Evolutionary conservation across 2,888 invertebrate species (phyloP).

Genomic region (Tryphoninae sp.): DNA sequence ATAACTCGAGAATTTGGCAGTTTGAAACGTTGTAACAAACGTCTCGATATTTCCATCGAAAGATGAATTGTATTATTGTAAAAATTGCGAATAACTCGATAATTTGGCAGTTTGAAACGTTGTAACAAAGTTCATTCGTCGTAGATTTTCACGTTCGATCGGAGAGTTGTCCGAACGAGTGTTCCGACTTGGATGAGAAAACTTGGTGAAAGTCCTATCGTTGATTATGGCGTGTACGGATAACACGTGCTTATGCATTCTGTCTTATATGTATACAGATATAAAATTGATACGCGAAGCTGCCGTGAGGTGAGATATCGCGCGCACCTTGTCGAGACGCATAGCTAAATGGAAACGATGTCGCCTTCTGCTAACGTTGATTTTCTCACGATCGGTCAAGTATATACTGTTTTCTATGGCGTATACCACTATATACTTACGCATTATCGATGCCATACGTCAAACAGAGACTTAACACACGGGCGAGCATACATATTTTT

Average conservation of each 20-base stretch:
- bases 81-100: background rate
- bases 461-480: slow-evolving; percentile 34
- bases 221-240: background rate
- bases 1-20: background rate
- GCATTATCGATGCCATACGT: slow-evolving; percentile 58
- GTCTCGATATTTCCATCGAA: too few relatives aligned
- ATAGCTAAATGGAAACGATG: slow-evolving; percentile 48
- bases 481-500: slow-evolving; percentile 1
- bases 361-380: slow-evolving; percentile 51
- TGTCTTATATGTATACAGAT: background rate
- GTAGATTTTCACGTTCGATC: background rate
- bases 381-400: slow-evolving; percentile 62
- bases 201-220: slow-evolving; percentile 48
- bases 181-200: slow-evolving; percentile 22
- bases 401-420: slow-evolving; percentile 28
- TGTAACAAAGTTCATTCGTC: background rate
- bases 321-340: slow-evolving; percentile 40
- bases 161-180: slow-evolving; percentile 34
- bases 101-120: slow-evolving; percentile 2
- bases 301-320: slow-evolving; percentile 53
- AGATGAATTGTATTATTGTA: too few relatives aligned
- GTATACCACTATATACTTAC: slow-evolving; percentile 50
- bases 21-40: slow-evolving; percentile 9
- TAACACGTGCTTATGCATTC: background rate
- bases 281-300: background rate